These are phyloP conservation scores for Ariolimax columbianus DNA, from an alignment of 2,888 invertebrate genomes.

Conservation along the genomic window DNA sequence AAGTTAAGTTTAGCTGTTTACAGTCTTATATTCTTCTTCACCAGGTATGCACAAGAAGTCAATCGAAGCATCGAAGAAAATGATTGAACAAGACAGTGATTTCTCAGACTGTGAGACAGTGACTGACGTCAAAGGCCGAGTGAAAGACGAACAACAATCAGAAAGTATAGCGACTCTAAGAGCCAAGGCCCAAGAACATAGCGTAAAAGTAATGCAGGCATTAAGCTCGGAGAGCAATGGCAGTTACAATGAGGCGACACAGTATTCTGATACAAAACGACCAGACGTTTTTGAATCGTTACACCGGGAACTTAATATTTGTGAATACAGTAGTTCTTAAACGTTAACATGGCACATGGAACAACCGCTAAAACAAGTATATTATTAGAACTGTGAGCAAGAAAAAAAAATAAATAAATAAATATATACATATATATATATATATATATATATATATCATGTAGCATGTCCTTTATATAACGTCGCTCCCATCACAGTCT, in stretches of 20 bases:
- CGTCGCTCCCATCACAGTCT: too few species aligned
- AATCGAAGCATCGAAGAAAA: slow-evolving; percentile 95
- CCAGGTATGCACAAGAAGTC: slow-evolving; percentile 99
- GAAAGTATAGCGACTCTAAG: slow-evolving; percentile 95
- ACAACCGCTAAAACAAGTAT: too few species aligned
- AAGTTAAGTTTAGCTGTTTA: too few species aligned
- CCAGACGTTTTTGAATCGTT: slow-evolving; percentile 9
- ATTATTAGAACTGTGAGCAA: too few species aligned
- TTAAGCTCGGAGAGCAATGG: slow-evolving; percentile 56
- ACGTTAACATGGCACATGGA: too few species aligned
- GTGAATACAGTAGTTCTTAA: not conserved
- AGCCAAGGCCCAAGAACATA: slow-evolving; percentile 96
- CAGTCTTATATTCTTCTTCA: slow-evolving; percentile 18
- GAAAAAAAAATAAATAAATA: too few species aligned
- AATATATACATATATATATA: too few species aligned
- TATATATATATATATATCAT: too few species aligned
- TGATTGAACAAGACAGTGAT: slow-evolving; percentile 89
- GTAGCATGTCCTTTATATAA: too few species aligned
- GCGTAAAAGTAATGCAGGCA: slow-evolving; percentile 71
- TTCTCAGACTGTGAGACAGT: slow-evolving; percentile 67
- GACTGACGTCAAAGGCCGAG: slow-evolving; percentile 56
- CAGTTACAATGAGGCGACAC: slow-evolving; percentile 24
- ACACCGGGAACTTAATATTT: not conserved
- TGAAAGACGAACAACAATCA: slow-evolving; percentile 83
- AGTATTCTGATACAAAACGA: not conserved